phyloP scores from a whole-genome alignment of 1,140 invertebrate genomes.

The Tetramorium parvispinum region DNA sequence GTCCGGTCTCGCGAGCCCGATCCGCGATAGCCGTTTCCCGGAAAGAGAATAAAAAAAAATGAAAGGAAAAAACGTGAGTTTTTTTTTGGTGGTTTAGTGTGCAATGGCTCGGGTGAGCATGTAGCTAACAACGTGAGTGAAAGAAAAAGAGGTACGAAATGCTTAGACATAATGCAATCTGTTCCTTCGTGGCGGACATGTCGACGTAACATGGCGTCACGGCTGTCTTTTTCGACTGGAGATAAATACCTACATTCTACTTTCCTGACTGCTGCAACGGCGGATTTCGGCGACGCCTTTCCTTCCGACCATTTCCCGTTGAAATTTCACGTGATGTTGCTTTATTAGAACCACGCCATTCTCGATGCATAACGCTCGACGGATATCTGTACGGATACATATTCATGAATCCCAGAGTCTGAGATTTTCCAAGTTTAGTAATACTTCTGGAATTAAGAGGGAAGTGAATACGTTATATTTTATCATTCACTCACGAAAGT shows the following conservation, averaged over 20 bases:
- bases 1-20: neutral
- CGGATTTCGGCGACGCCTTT: constrained; percentile 32
- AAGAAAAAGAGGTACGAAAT: neutral
- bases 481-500: too few relatives aligned
- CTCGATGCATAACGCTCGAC: neutral
- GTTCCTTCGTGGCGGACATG: constrained; percentile 69
- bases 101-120: too few relatives aligned
- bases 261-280: constrained; percentile 29
- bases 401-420: neutral
- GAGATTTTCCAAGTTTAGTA: constrained; percentile 1
- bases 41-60: neutral
- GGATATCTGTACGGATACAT: neutral
- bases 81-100: too few relatives aligned
- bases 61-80: neutral
- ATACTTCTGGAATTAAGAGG: neutral
- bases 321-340: neutral
- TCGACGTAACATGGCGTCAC: constrained; percentile 73
- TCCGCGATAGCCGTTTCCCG: neutral
- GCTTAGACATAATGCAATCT: neutral
- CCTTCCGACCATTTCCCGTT: neutral
- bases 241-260: constrained; percentile 57
- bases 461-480: neutral
- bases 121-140: neutral
- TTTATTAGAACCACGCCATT: neutral
- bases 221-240: constrained; percentile 59